Evolutionary conservation across 2,797 vertebrate genomes (phyloP), one percentile per base, ranked within the genome.

Genomic region (Ambastaia sidthimunki): DNA sequence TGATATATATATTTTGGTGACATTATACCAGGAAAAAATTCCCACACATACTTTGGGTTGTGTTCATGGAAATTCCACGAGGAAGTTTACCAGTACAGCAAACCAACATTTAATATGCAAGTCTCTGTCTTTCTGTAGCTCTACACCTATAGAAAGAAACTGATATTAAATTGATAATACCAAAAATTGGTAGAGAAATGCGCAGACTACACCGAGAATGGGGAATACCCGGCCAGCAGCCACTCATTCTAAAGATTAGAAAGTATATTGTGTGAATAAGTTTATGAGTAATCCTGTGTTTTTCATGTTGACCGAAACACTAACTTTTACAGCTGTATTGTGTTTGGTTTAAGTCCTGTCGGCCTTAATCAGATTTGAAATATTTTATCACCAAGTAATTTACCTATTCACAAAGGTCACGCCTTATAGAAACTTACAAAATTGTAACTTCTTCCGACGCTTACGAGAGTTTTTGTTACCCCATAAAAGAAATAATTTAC

Each of bases 181-280:
- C 28, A 63, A 0, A 37, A 9, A 9, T 28, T 28, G 0, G 0
- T 2, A 37, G 3, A 54, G 28, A 0, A 23, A 16, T 37, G 23
- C 23, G 3, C 57, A 23, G 13, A 52, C 28, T 6, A 63, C 60
- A 34, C 13, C 16, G 18, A 31, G 57, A 60, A 60, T 60, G 54
- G 55, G 57, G 23, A 28, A 25, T 60, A 60, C 57, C 57, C 57
- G 15, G 12, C 25, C 12, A 60, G 23, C 21, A 60, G 3, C 19
- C 44, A 71, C 68, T 78, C 76, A 63, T 71, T 65, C 28, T 54
- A 28, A 65, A 65, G 31, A 16, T 10, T n/a, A n/a, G 16, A 10
- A 6, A 34, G 16, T 3, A 63, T 54, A 23, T 71, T 63, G 44
- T 50, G n/a, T 18, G 57, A 71, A 63, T 54, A 70, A 68, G 4